Base-by-base conservation (phyloP, 1,140 invertebrate species). In the Polypedilum vanderplanki region DNA sequence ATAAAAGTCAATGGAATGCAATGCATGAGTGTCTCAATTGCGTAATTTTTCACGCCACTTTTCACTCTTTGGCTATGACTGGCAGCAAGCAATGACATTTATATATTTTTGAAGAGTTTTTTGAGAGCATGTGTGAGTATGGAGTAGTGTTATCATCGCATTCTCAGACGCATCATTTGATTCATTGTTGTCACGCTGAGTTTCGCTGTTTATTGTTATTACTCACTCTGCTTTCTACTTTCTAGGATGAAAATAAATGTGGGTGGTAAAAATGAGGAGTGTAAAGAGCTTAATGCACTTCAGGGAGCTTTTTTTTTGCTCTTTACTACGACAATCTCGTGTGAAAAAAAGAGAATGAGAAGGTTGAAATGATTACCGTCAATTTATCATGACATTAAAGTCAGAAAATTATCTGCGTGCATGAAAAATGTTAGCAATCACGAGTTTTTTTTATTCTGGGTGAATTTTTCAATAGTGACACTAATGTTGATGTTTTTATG, bases 361-460 rank as follows among this genome's bases (percentile, higher is more conserved):
- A 57, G 12, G 46, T 57, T n/a, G 46, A 57, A 57, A 57, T 57
- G 46, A 57, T 57, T 57, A 57, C 46, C n/a, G 46, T 57, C 46
- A 57, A 57, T 57, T 57, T 57, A 57, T 57, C 46, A 57, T 57
- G 46, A 57, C 46, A 57, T 57, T 57, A 57, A 57, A 57, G 46
- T 57, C 12, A 33, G 24, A 33, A 33, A 33, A 33, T 33, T 33
- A 33, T 33, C 24, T 33, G 24, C 24, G 24, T 33, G 24, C 24
- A 33, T 33, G 24, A 33, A 33, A 33, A 33, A 33, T 33, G 24
- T 33, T 33, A 5, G 24, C 24, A 33, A 33, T 33, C 24, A 33
- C 24, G 24, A 33, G 2, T 33, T 33, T 33, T 33, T 33, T 33
- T n/a, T n/a, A n/a, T n/a, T n/a, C n/a, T 5, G 24, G 5, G 24